phyloP scores from a whole-genome alignment of 2,888 invertebrate species.

The Perdita meconis region DNA sequence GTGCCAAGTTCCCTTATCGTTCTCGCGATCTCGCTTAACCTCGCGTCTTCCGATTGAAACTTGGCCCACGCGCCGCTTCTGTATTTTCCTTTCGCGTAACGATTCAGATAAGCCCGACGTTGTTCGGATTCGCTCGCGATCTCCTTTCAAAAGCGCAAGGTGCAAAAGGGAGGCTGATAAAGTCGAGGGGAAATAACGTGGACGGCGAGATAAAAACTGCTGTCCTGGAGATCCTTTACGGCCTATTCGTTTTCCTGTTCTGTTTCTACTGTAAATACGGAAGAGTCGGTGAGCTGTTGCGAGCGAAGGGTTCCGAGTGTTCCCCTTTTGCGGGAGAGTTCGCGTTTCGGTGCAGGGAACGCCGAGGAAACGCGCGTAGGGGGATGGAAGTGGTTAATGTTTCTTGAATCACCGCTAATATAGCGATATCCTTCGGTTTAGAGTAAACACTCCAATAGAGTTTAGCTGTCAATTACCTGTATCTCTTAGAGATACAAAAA shows the following conservation, averaged over 20 bases:
- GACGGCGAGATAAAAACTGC: not conserved
- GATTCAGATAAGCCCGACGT: slow-evolving; percentile 41
- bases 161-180: not conserved
- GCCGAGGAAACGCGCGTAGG: too few species aligned
- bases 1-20: slow-evolving; percentile 38
- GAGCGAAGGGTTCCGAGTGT: not conserved
- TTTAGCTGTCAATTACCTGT: too few species aligned
- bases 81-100: slow-evolving; percentile 39
- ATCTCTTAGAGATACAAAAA: too few species aligned
- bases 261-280: not conserved
- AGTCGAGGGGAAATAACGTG: not conserved
- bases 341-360: too few species aligned
- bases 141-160: not conserved
- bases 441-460: too few species aligned
- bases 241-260: not conserved
- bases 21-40: slow-evolving; percentile 51
- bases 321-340: too few species aligned
- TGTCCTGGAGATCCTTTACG: not conserved
- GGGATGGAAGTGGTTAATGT: too few species aligned
- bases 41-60: slow-evolving; percentile 31
- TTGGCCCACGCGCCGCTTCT: not conserved
- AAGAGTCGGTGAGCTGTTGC: not conserved
- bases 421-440: too few species aligned
- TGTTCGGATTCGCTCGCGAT: slow-evolving; percentile 17
- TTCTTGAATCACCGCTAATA: too few species aligned